These are phyloP conservation scores for Ciona savignyi DNA, from an alignment of 23 tunicate genomes.

Conservation along the genomic window DNA sequence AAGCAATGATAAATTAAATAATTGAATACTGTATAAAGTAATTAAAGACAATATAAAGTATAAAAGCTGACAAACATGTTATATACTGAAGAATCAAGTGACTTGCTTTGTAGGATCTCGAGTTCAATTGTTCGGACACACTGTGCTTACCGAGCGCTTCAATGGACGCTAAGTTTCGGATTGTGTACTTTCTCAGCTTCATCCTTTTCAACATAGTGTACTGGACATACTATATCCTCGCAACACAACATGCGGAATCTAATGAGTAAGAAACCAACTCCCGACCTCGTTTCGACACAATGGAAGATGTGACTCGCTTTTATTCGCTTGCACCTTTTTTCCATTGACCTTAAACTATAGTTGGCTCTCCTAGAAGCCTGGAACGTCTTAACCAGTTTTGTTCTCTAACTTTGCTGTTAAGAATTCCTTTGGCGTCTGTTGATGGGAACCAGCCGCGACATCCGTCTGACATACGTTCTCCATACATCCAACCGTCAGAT, in stretches of 20 bases:
- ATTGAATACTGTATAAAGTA: no score
- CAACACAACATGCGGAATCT: constrained; percentile 15
- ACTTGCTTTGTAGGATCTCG: no score
- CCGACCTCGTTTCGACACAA: no score
- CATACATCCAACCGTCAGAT: constrained; percentile 78
- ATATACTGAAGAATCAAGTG: no score
- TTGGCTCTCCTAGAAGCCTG: constrained; percentile 49
- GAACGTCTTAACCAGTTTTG: constrained; percentile 47
- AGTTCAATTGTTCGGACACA: not conserved
- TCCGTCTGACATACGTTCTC: constrained; percentile 76
- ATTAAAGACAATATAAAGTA: no score
- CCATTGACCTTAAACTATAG: constrained; percentile 6
- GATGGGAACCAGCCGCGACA: constrained; percentile 87
- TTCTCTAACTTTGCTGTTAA: constrained; percentile 50
- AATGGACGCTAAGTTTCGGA: constrained; percentile 41
- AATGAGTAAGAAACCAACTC: not conserved
- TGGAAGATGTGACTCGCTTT: no score
- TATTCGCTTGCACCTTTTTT: not conserved
- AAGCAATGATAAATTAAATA: no score
- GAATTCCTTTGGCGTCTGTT: constrained; percentile 55
- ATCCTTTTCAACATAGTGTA: constrained; percentile 50
- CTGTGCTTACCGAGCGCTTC: constrained; percentile 3
- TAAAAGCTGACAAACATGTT: no score
- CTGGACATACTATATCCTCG: constrained; percentile 42
- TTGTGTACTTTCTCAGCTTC: constrained; percentile 35